Percentiles rank a stretch among this genome's conserved stretches.
Evolutionary conservation across 2,888 invertebrate species (phyloP).

Genomic region (Sphaeridia pumilis): DNA sequence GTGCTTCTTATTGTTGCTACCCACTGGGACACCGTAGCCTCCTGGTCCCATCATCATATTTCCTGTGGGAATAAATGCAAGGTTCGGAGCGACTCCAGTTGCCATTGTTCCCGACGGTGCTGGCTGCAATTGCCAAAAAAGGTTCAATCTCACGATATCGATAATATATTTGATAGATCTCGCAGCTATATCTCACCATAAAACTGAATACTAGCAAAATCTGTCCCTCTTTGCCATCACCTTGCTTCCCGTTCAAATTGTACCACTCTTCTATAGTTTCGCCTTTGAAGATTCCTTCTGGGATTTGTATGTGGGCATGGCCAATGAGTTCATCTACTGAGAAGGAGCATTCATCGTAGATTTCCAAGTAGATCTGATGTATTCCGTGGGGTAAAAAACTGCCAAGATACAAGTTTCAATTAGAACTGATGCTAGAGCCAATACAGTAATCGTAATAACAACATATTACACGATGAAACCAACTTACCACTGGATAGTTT

Average conservation of each 20-base stretch:
- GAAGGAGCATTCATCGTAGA: slow-evolving; percentile 94
- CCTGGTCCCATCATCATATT: slow-evolving; percentile 4
- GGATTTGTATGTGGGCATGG: slow-evolving; percentile 82
- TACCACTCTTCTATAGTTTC: slow-evolving; percentile 99
- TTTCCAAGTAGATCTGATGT: slow-evolving; percentile 76
- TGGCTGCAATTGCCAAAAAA: slow-evolving; percentile 21
- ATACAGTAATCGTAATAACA: no score
- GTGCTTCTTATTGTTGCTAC: slow-evolving; percentile 5
- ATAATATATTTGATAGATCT: no score
- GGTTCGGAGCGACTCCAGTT: slow-evolving; percentile 11
- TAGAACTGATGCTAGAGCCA: no score
- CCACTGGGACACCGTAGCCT: not conserved
- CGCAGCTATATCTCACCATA: slow-evolving; percentile 20
- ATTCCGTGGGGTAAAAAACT: slow-evolving; percentile 81
- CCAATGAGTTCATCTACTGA: slow-evolving; percentile 92
- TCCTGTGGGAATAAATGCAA: slow-evolving; percentile 11
- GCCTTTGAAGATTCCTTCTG: slow-evolving; percentile 60
- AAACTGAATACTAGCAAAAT: slow-evolving; percentile 79
- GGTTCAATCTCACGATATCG: no score
- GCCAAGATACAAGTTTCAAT: no score
- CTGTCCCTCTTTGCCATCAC: slow-evolving; percentile 85
- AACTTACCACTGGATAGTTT: slow-evolving; percentile 73
- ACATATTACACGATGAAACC: no score
- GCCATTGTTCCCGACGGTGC: slow-evolving; percentile 18
- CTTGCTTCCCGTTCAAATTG: slow-evolving; percentile 83